Conservation (phyloP, 2,113 vertebrate genomes). For the Gymnorhina tibicen region DNA sequence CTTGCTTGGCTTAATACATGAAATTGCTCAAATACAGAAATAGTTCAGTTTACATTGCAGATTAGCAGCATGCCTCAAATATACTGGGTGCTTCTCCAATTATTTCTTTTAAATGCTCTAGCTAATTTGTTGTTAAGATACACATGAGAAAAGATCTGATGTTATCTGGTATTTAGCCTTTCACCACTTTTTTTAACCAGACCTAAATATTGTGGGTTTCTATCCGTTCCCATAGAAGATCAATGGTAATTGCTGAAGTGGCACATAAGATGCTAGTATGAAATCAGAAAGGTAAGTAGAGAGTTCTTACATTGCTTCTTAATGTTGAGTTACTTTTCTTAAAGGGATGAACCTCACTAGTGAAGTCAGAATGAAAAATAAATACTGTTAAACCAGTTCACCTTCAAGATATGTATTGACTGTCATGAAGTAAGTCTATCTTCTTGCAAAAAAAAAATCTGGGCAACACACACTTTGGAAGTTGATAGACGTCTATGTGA, state of each 20-base stretch:
- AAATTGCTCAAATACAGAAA: background rate
- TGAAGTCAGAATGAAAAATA: background rate
- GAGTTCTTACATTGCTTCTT: background rate
- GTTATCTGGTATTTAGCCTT: background rate
- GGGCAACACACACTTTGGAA: background rate
- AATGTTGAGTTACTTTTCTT: background rate
- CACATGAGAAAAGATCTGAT: background rate
- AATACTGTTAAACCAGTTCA: background rate
- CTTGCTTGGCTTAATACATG: background rate
- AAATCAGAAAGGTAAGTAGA: slow-evolving; percentile 1
- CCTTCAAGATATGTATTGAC: background rate
- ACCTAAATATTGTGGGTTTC: background rate
- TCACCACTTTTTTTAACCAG: background rate
- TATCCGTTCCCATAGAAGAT: background rate
- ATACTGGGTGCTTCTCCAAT: background rate
- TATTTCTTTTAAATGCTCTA: background rate
- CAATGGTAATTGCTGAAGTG: background rate
- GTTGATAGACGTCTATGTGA: background rate
- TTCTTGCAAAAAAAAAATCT: background rate
- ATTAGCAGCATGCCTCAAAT: background rate
- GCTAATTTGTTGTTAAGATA: background rate
- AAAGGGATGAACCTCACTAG: background rate
- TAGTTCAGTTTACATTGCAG: background rate
- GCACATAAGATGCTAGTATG: background rate
- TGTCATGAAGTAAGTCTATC: background rate